Percentiles rank a stretch among this genome's conserved stretches.
phyloP scores from a whole-genome alignment of 1,140 invertebrate species.

The Diachasma alloeum region DNA sequence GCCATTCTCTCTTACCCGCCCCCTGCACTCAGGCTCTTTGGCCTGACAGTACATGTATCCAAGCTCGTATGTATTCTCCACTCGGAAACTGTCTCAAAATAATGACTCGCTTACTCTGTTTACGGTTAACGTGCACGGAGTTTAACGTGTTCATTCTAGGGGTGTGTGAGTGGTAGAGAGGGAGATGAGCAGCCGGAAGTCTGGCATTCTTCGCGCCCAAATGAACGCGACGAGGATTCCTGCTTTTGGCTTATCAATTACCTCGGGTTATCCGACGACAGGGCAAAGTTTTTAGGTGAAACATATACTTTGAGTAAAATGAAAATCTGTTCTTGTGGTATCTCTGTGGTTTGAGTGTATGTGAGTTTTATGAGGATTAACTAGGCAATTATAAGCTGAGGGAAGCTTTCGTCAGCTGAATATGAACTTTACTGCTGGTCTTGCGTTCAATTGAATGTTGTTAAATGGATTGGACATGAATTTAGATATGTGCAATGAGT shows the following conservation, averaged over 20 bases:
- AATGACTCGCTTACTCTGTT: constrained; percentile 18
- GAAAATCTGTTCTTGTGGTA: no score
- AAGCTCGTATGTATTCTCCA: constrained; percentile 11
- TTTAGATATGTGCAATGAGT: no score
- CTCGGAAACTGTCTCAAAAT: constrained; percentile 24
- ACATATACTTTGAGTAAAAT: no score
- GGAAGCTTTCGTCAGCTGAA: no score
- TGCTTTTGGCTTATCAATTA: constrained; percentile 19
- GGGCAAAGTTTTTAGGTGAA: neutral
- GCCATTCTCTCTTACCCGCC: neutral
- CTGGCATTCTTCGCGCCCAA: constrained; percentile 12
- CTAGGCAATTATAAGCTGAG: no score
- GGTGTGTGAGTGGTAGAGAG: neutral
- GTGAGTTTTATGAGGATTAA: no score
- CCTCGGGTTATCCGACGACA: neutral
- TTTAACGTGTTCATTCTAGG: neutral
- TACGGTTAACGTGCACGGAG: neutral
- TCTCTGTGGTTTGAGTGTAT: no score
- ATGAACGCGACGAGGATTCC: neutral
- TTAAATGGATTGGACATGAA: no score
- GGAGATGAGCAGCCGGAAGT: neutral
- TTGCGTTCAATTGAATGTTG: no score
- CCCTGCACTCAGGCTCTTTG: neutral
- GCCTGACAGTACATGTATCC: neutral
- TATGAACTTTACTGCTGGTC: no score